These are phyloP conservation scores for Tragelaphus buxtoni DNA, from an alignment of 2,113 vertebrate genomes.

Conservation along the genomic window DNA sequence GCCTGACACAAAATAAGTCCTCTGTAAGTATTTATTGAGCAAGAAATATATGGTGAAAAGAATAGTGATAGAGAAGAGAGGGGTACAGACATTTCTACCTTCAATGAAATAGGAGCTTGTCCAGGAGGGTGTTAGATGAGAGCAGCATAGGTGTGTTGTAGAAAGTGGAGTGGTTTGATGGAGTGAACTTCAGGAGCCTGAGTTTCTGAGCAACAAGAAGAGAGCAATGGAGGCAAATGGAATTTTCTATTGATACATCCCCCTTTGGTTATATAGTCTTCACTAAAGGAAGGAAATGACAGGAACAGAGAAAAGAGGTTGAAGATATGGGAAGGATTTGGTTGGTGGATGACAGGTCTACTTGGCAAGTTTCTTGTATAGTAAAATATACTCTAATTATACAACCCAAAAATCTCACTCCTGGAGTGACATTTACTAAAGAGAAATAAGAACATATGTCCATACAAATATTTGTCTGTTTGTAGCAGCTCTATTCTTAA, in stretches of 20 bases:
- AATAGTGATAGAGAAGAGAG: not conserved
- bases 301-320: not conserved
- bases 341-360: not conserved
- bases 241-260: not conserved
- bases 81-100: not conserved
- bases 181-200: not conserved
- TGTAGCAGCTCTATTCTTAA: not conserved
- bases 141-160: not conserved
- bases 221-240: not conserved
- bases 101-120: not conserved
- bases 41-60: not conserved
- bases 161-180: not conserved
- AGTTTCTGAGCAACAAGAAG: not conserved
- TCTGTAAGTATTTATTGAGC: not conserved
- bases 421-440: not conserved
- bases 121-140: fast-evolving
- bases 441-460: not conserved
- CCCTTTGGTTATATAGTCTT: not conserved
- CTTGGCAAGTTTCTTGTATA: not conserved
- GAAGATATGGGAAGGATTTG: not conserved
- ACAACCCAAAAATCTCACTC: not conserved
- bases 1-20: not conserved
- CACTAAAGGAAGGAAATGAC: not conserved
- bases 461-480: not conserved
- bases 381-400: not conserved